These are phyloP conservation scores for Zaprionus capensis DNA, from an alignment of 1,140 invertebrate genomes.

Conservation along the genomic window DNA sequence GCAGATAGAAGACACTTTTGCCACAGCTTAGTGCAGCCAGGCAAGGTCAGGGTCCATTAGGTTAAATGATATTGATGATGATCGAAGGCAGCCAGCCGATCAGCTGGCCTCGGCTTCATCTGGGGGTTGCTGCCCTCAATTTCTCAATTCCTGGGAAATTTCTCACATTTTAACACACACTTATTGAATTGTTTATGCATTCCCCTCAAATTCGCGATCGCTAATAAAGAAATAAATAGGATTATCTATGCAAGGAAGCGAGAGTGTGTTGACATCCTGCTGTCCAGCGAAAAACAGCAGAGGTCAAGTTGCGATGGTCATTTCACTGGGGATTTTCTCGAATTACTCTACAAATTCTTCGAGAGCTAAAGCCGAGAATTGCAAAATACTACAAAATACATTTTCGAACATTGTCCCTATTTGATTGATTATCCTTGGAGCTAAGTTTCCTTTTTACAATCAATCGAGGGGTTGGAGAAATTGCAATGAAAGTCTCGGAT, in stretches of 20 bases:
- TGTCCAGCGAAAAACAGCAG: constrained; percentile 25
- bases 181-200: constrained; percentile 66
- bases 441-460: constrained; percentile 32
- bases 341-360: not conserved
- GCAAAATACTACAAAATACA: constrained; percentile 1
- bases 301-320: constrained; percentile 73
- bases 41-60: constrained; percentile 79
- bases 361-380: not conserved
- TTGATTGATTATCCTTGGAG: constrained; percentile 39
- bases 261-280: constrained; percentile 61
- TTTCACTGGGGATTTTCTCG: constrained; percentile 32
- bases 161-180: constrained; percentile 63
- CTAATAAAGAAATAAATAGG: constrained; percentile 78
- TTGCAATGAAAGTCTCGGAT: constrained; percentile 63
- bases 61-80: constrained; percentile 83
- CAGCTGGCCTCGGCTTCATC: constrained; percentile 55
- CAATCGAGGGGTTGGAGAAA: constrained; percentile 26
- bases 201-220: constrained; percentile 43
- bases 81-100: constrained; percentile 43
- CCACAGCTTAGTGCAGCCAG: constrained; percentile 76
- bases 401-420: constrained; percentile 12
- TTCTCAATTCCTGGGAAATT: constrained; percentile 50
- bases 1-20: constrained; percentile 71
- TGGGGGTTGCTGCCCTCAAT: constrained; percentile 50
- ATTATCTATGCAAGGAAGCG: constrained; percentile 69